phyloP scores from a whole-genome alignment of 1,140 invertebrate species.

The Stenopsyche tienmushanensis region DNA sequence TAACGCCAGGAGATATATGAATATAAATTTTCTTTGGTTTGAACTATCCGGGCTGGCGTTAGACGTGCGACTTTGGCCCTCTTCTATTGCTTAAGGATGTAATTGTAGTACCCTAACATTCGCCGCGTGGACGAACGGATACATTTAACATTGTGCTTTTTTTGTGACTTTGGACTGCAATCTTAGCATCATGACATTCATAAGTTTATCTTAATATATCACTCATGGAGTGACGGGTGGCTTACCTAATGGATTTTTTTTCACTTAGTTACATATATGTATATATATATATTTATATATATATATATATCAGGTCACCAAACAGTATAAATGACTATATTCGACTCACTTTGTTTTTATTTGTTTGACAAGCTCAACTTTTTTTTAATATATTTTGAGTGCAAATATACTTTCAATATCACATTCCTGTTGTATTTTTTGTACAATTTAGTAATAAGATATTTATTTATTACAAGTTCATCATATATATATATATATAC shows the following conservation, averaged over 20 bases:
- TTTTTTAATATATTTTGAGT: constrained; percentile 27
- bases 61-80: constrained; percentile 14
- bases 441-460: neutral
- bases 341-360: constrained; percentile 23
- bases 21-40: constrained; percentile 5
- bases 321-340: constrained; percentile 38
- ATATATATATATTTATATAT: too few species aligned
- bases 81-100: constrained; percentile 27
- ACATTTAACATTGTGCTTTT: constrained; percentile 35
- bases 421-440: constrained; percentile 8
- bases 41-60: constrained; percentile 4
- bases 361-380: constrained; percentile 38
- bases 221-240: constrained; percentile 27
- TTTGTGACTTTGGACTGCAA: constrained; percentile 39
- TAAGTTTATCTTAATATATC: constrained; percentile 33
- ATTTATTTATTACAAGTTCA: too few species aligned
- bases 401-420: constrained; percentile 17
- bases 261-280: constrained; percentile 33
- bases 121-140: constrained; percentile 1
- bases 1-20: constrained; percentile 6
- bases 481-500: neutral
- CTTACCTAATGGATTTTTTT: constrained; percentile 40
- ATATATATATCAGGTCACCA: constrained; percentile 41
- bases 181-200: constrained; percentile 29
- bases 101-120: constrained; percentile 24